Conservation (phyloP, 2,888 invertebrate genomes). For the Pomacea canaliculata region DNA sequence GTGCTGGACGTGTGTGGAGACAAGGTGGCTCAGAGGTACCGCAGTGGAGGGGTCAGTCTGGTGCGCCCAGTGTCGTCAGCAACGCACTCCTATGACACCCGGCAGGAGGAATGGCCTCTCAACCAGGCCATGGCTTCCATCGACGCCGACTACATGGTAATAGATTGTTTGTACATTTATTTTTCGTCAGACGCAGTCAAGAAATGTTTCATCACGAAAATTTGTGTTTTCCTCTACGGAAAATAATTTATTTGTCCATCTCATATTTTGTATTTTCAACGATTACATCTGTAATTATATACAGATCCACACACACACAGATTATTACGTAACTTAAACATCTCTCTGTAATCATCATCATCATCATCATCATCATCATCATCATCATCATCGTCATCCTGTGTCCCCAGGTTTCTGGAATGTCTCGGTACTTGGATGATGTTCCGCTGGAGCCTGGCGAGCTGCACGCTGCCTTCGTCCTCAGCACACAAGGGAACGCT, state of each 20-base stretch:
- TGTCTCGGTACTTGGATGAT: conserved; percentile 84
- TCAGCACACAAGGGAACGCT: conserved; percentile 75
- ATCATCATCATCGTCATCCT: background rate
- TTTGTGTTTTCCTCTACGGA: no score
- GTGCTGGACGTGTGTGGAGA: conserved; percentile 48
- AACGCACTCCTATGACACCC: conserved; percentile 79
- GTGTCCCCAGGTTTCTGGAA: conserved; percentile 73
- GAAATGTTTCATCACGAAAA: no score
- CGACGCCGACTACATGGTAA: conserved; percentile 74
- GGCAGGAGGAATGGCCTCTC: conserved; percentile 80
- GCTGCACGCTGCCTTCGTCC: conserved; percentile 80
- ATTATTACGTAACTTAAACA: no score
- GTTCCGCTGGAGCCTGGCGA: conserved; percentile 73
- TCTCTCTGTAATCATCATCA: no score
- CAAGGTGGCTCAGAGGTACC: conserved; percentile 40
- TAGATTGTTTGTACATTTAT: no score
- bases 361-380: no score
- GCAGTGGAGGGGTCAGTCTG: conserved; percentile 49
- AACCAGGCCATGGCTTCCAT: conserved; percentile 82
- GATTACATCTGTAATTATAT: no score
- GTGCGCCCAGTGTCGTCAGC: conserved; percentile 78
- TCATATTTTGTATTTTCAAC: no score
- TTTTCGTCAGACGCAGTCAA: no score
- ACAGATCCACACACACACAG: no score
- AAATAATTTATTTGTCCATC: no score